Base-by-base conservation (phyloP, 2,888 invertebrate species). In the Amaurobius ferox region DNA sequence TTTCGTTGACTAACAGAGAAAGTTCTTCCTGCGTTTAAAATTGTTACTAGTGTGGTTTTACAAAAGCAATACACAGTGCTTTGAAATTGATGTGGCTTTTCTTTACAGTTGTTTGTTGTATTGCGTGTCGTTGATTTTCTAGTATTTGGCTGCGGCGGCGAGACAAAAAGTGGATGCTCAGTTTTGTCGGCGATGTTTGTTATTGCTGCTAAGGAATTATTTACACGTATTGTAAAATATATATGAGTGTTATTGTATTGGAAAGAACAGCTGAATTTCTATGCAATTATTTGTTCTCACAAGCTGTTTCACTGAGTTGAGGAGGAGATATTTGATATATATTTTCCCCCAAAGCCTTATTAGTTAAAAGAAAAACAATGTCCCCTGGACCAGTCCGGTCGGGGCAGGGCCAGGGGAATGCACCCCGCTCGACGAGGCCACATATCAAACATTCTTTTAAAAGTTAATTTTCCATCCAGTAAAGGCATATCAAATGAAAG, bases 91-190 rank as follows among this genome's bases (percentile, higher is more conserved):
- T 72, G 83, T 83, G 83, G 77, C 64, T 83, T 83, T 83, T 29
- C 64, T 83, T 83, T 83, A 83, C 72, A 83, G 83, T 83, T 77
- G 76, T 80, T 80, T 80, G 80, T 76, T 81, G 83, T 77, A 77
- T 83, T 77, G 71, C 30, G 71, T 83, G 83, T 83, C 71, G 83
- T 83, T 83, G 83, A 83, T 83, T 83, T 83, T 83, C 62, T 83
- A 77, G 83, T 83, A 83, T 83, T 77, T 77, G 77, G 64, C 71
- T 72, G 77, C 77, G 83, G 83, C 83, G 67, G 77, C 83, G 77
- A 83, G 77, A 77, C 77, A 83, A 83, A 83, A 76, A 77, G 77
- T 77, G 83, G 77, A 77, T 83, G 83, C 83, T 83, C 83, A 83
- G 77, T 83, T 83, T 83, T 83, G 83, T 77, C 76, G 28, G 83